Evolutionary conservation across 2,888 invertebrate species (phyloP).

Genomic region (Chrysolina haemoptera): DNA sequence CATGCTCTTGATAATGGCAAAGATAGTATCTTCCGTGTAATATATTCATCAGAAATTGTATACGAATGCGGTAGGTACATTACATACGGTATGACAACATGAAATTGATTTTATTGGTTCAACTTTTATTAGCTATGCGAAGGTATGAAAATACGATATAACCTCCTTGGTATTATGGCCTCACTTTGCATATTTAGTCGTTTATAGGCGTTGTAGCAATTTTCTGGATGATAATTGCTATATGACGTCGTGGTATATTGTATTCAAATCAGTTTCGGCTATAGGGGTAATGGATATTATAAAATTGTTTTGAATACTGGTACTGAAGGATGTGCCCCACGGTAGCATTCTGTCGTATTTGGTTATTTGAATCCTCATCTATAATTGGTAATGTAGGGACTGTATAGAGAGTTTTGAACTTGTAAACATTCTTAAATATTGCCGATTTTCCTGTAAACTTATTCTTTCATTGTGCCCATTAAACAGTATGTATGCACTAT

Average conservation of each 20-base stretch:
- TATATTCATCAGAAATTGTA: constrained; percentile 4
- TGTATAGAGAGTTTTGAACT: no score
- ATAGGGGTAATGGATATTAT: not conserved
- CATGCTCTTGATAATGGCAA: not conserved
- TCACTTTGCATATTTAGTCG: constrained; percentile 13
- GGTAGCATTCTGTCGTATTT: not conserved
- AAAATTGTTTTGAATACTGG: not conserved
- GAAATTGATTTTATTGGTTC: constrained; percentile 21
- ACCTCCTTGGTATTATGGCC: not conserved
- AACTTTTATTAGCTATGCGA: constrained; percentile 16
- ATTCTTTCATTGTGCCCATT: no score
- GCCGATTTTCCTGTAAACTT: no score
- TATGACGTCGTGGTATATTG: not conserved
- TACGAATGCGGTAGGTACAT: constrained; percentile 13
- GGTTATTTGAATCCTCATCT: not conserved
- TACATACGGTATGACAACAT: not conserved
- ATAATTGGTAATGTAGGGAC: no score
- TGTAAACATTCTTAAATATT: no score
- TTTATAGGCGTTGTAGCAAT: constrained; percentile 16
- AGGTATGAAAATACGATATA: constrained; percentile 18
- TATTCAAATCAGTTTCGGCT: constrained; percentile 8
- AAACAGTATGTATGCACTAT: no score
- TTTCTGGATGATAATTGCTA: constrained; percentile 15
- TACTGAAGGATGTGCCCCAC: not conserved
- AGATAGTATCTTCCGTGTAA: constrained; percentile 12